phyloP scores from a whole-genome alignment of 2,113 vertebrate species.

The Nibea coibor region DNA sequence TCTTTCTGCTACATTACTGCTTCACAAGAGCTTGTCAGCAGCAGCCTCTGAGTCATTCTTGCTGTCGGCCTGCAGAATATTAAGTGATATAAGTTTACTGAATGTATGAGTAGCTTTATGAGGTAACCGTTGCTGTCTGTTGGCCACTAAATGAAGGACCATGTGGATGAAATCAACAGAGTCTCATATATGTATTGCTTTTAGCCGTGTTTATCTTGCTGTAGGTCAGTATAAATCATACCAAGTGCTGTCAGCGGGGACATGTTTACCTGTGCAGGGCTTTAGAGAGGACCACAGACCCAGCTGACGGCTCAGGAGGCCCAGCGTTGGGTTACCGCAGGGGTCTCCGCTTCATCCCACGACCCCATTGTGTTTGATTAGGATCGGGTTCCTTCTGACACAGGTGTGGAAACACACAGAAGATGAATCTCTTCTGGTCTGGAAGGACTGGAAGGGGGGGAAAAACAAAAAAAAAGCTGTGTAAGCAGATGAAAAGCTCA shows the following conservation, averaged over 20 bases:
- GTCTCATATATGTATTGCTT: neutral
- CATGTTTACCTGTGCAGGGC: slow-evolving; percentile 1
- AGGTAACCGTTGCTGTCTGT: neutral
- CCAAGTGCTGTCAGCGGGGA: neutral
- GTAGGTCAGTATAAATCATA: neutral
- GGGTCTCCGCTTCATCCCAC: slow-evolving; percentile 47
- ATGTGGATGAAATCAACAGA: neutral
- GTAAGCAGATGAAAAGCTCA: neutral
- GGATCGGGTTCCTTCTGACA: slow-evolving; percentile 48
- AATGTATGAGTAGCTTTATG: neutral
- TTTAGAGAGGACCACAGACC: slow-evolving; percentile 13
- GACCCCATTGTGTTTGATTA: slow-evolving; percentile 64
- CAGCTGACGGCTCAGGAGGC: slow-evolving; percentile 28
- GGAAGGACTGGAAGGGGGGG: neutral
- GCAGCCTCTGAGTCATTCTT: neutral
- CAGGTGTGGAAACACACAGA: slow-evolving; percentile 26
- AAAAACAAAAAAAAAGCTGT: neutral
- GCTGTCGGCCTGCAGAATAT: neutral
- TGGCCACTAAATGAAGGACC: neutral
- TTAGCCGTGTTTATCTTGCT: neutral
- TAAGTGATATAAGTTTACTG: neutral
- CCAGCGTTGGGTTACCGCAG: slow-evolving; percentile 41
- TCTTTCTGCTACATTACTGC: slow-evolving; percentile 18
- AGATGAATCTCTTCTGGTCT: slow-evolving; percentile 36
- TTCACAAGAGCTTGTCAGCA: slow-evolving; percentile 5